These are phyloP conservation scores for Tachystola acroxantha DNA, from an alignment of 2,888 invertebrate species.

Conservation along the genomic window DNA sequence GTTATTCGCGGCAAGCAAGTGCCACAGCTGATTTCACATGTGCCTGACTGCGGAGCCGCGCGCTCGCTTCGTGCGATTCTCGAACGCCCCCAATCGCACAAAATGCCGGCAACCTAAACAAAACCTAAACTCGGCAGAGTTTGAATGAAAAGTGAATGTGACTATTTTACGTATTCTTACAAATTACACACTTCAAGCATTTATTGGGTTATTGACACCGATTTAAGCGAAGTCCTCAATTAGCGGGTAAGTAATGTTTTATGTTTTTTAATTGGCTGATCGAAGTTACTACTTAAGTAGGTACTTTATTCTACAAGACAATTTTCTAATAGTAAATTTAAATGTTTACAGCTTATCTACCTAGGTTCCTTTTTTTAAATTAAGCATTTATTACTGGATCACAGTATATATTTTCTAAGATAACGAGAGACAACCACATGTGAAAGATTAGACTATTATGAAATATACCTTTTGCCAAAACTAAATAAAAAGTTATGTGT, in stretches of 20 bases:
- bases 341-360: too few species aligned
- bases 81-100: constrained; percentile 20
- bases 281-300: too few species aligned
- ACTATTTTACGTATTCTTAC: constrained; percentile 1
- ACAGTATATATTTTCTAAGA: too few species aligned
- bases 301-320: too few species aligned
- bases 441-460: too few species aligned
- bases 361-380: too few species aligned
- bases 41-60: constrained; percentile 41
- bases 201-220: constrained; percentile 9
- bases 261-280: too few species aligned
- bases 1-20: constrained; percentile 30
- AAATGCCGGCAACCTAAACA: constrained; percentile 54
- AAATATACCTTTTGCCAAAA: too few species aligned
- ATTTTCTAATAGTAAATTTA: too few species aligned
- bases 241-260: constrained; percentile 33
- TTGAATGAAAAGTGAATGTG: constrained; percentile 40
- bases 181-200: neutral
- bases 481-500: too few species aligned
- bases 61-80: constrained; percentile 32
- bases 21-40: constrained; percentile 75
- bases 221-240: constrained; percentile 20
- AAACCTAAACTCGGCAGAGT: constrained; percentile 21
- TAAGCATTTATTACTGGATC: too few species aligned
- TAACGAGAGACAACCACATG: too few species aligned